Conservation (phyloP, 1,140 invertebrate species). For the Thereuonema tuberculata region DNA sequence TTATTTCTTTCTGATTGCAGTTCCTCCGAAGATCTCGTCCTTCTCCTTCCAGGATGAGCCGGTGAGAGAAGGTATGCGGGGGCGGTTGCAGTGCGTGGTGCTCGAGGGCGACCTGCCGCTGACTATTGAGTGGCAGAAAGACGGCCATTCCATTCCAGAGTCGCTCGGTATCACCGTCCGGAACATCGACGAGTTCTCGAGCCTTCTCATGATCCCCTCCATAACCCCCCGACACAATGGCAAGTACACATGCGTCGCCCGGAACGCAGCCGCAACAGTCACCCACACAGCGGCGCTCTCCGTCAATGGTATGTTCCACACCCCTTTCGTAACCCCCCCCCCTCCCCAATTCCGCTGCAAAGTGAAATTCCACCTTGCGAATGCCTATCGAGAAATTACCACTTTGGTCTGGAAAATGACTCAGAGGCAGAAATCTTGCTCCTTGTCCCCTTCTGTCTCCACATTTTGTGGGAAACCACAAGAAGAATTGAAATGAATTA, state of each 20-base stretch:
- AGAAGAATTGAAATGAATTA: no score
- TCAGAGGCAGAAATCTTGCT: background rate
- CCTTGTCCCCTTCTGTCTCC: no score
- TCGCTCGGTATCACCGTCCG: slow-evolving; percentile 42
- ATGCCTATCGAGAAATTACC: background rate
- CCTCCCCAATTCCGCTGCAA: slow-evolving; percentile 41
- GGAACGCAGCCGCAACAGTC: slow-evolving; percentile 61
- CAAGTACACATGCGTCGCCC: slow-evolving; percentile 26
- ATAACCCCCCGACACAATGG: slow-evolving; percentile 26
- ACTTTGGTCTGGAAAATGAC: background rate
- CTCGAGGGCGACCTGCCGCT: slow-evolving; percentile 87
- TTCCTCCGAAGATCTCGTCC: slow-evolving; percentile 17
- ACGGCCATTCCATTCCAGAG: slow-evolving; percentile 44
- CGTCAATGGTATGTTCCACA: slow-evolving; percentile 75
- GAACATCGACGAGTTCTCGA: slow-evolving; percentile 69
- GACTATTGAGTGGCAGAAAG: slow-evolving; percentile 58
- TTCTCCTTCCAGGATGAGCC: slow-evolving; percentile 35
- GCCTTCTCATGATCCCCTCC: slow-evolving; percentile 71
- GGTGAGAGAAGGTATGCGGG: slow-evolving; percentile 41
- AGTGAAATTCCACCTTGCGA: no score
- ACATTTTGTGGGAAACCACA: no score
- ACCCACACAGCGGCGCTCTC: slow-evolving; percentile 56
- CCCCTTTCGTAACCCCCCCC: no score
- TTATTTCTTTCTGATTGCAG: slow-evolving; percentile 15
- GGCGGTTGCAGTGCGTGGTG: slow-evolving; percentile 71